A percentile compares a stretch with the other conserved stretches of the same genome.
phyloP scores from a whole-genome alignment of 2,113 vertebrate genomes.

The Plestiodon gilberti region DNA sequence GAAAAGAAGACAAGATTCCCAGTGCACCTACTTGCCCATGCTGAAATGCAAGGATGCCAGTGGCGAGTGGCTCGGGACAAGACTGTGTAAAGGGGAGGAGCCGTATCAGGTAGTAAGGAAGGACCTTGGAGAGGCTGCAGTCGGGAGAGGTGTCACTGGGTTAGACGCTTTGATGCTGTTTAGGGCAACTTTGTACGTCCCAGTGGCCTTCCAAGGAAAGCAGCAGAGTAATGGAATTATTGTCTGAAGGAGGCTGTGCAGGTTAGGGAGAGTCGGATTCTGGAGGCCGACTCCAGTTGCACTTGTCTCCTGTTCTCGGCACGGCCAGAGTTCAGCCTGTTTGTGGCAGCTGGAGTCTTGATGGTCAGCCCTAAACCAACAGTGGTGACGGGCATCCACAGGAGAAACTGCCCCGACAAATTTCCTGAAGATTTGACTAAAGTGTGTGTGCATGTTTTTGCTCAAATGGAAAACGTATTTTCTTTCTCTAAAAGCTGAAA shows the following conservation, averaged over 20 bases:
- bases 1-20: too few species aligned
- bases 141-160: too few species aligned
- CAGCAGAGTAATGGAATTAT: not conserved
- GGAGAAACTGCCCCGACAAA: not conserved
- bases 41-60: too few species aligned
- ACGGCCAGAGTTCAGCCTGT: not conserved
- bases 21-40: too few species aligned
- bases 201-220: too few species aligned
- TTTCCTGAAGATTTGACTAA: slow-evolving; percentile 53
- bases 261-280: not conserved
- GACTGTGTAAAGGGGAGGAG: too few species aligned
- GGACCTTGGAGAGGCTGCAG: too few species aligned
- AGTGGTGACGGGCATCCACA: not conserved
- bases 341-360: not conserved
- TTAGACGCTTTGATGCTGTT: not conserved
- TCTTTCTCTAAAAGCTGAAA: slow-evolving; percentile 69
- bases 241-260: not conserved
- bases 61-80: too few species aligned
- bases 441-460: slow-evolving; percentile 65
- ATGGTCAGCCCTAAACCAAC: not conserved
- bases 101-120: too few species aligned
- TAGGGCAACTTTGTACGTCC: too few species aligned
- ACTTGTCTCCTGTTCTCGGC: not conserved
- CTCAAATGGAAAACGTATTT: slow-evolving; percentile 74
- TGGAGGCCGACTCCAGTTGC: fast-evolving